These are phyloP conservation scores for Dysmachus trigonus DNA, from an alignment of 2,888 invertebrate genomes.

Conservation along the genomic window DNA sequence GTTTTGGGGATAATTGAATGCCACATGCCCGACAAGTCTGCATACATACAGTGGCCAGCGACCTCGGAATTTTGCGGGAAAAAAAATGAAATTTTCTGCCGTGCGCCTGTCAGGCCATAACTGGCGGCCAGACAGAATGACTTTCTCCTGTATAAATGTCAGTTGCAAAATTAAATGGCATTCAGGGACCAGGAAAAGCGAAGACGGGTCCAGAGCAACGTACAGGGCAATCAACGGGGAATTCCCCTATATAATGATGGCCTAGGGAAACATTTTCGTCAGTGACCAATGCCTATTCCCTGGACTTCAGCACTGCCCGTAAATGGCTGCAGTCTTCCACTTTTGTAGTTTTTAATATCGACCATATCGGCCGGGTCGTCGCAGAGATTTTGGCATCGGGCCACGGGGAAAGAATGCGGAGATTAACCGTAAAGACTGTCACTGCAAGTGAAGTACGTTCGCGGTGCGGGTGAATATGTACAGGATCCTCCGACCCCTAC, in stretches of 20 bases:
- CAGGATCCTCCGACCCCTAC: background rate
- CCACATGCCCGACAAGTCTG: background rate
- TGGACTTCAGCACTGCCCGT: background rate
- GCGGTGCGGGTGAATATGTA: background rate
- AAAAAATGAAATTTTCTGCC: constrained; percentile 25
- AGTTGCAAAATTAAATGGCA: constrained; percentile 30
- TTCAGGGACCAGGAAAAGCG: background rate
- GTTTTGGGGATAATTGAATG: background rate
- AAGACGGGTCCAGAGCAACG: background rate
- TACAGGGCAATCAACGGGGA: background rate
- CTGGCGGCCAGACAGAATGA: background rate
- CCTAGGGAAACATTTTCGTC: background rate
- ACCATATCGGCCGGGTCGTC: background rate
- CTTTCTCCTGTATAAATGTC: constrained; percentile 9
- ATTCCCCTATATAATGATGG: constrained; percentile 19
- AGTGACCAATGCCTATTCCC: background rate
- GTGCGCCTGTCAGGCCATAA: background rate
- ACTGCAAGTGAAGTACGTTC: background rate
- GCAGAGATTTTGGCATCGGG: background rate
- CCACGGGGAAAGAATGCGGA: background rate
- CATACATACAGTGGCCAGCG: background rate
- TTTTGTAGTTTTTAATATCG: background rate
- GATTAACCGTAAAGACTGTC: background rate
- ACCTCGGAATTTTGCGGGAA: background rate
- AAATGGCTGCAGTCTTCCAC: background rate